A percentile compares a stretch with the other conserved stretches of the same genome.
These are phyloP conservation scores for Tetragonisca angustula DNA, from an alignment of 2,888 invertebrate genomes.

Conservation along the genomic window DNA sequence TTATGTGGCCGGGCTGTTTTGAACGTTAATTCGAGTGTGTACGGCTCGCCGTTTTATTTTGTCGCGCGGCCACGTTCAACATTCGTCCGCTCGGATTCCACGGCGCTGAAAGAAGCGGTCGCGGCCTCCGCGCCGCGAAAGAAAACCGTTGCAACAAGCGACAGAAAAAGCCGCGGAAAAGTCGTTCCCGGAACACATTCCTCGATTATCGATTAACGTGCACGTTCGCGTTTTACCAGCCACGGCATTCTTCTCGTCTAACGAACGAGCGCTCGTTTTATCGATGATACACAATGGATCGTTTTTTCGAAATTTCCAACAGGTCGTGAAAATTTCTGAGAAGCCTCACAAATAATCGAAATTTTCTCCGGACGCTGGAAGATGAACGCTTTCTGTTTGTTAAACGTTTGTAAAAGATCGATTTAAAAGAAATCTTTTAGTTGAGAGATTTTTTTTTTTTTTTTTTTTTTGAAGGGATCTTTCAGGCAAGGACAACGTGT, in stretches of 20 bases:
- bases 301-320: not conserved
- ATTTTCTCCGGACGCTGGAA: not conserved
- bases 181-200: constrained; percentile 49
- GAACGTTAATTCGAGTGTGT: constrained; percentile 62
- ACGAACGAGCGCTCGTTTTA: not conserved
- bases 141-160: constrained; percentile 35
- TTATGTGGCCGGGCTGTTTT: constrained; percentile 58
- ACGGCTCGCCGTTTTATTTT: constrained; percentile 43
- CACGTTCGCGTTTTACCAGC: not conserved
- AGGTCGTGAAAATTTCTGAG: not conserved
- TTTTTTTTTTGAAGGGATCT: not conserved
- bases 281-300: not conserved
- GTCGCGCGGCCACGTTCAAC: constrained; percentile 9
- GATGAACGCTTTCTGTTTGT: not conserved
- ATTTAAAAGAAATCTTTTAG: not conserved
- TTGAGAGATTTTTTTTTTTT: not conserved
- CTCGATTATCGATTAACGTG: constrained; percentile 33
- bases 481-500: no score
- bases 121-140: constrained; percentile 11
- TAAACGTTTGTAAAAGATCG: no score
- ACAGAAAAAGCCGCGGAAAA: constrained; percentile 42
- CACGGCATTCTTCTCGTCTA: constrained; percentile 7
- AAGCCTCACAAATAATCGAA: not conserved
- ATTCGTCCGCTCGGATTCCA: constrained; percentile 49
- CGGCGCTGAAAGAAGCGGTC: not conserved